Evolutionary conservation across 2,113 vertebrate genomes (phyloP), one percentile per base, ranked within the genome.

Genomic region (Pogonocichla stellata): DNA sequence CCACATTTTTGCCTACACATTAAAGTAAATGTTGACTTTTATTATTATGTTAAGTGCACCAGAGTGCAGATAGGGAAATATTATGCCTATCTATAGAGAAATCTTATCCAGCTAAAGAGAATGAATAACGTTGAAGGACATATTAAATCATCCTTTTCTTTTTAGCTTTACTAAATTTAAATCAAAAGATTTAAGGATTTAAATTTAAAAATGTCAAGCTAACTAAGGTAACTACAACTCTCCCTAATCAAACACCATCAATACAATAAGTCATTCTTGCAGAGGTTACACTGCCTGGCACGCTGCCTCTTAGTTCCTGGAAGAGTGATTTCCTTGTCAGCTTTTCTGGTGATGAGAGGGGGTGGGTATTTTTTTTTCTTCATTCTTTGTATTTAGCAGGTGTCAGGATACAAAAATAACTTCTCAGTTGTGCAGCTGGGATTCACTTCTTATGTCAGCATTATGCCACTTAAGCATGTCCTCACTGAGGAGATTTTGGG

Each of bases 241-340:
- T 57, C 53, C 22, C 42, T 80, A 60, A 71, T 62, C 43, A 83
- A 82, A 78, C 45, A 62, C 7, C n/a, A 50, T 86, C 56, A 65
- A 31, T 84, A 83, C 7, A 78, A 2, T 74, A 83, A 90, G 43
- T 45, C 34, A 79, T 11, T 64, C 34, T 78, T 86, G 77, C 51
- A 66, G 80, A 80, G 72, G 71, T 58, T 92, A 53, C 34, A 42
- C 20, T 60, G 34, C 33, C 43, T 78, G 70, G 51, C 70, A 78
- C 20, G 38, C 12, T 80, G 48, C 69, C 43, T 92, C 31, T 91
- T 43, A 81, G 50, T 92, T 94, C 73, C 51, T 51, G 84, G 51
- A 86, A 86, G 33, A 89, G 56, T 81, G 86, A 95, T 89, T 91
- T 84, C 28, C 29, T n/a, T 85, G 74, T 86, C 90, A 89, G 56